Evolutionary conservation across 1,140 invertebrate species (phyloP).

Genomic region (Probaryconus sp.): DNA sequence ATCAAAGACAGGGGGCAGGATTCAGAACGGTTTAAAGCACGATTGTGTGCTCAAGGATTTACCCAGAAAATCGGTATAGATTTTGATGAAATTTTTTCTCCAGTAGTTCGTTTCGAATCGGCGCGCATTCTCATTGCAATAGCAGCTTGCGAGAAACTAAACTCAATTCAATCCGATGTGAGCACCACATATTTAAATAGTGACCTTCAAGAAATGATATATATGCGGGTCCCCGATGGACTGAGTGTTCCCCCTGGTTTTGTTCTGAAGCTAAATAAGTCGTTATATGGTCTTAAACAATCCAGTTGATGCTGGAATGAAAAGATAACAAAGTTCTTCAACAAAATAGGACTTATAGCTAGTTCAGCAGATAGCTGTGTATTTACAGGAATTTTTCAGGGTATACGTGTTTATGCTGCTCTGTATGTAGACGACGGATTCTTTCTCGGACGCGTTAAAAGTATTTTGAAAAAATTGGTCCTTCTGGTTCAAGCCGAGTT

Average conservation of each 20-base stretch:
- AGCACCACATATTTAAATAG: conserved; percentile 41
- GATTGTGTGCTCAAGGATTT: conserved; percentile 53
- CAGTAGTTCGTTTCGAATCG: conserved; percentile 33
- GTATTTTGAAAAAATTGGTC: conserved; percentile 10
- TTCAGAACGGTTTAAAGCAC: conserved; percentile 66
- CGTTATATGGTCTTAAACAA: conserved; percentile 53
- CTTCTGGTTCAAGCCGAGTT: conserved; percentile 14
- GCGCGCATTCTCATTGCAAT: conserved; percentile 25
- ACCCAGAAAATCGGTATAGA: conserved; percentile 28
- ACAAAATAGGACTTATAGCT: conserved; percentile 28
- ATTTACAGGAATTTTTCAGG: conserved; percentile 4
- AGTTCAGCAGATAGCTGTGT: conserved; percentile 39
- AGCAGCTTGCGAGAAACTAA: conserved; percentile 20
- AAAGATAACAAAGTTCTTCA: conserved; percentile 28
- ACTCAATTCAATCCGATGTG: conserved; percentile 33
- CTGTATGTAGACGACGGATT: conserved; percentile 43
- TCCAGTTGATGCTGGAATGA: conserved; percentile 44
- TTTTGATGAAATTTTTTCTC: conserved; percentile 45
- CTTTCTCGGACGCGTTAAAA: conserved; percentile 10
- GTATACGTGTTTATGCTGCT: conserved; percentile 11
- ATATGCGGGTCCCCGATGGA: conserved; percentile 43
- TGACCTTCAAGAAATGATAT: conserved; percentile 26
- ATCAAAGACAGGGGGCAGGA: conserved; percentile 60
- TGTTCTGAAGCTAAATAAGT: conserved; percentile 50
- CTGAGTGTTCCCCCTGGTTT: background rate